Conservation (phyloP, 2,888 invertebrate species). For the Stenolophus ochropezus region DNA sequence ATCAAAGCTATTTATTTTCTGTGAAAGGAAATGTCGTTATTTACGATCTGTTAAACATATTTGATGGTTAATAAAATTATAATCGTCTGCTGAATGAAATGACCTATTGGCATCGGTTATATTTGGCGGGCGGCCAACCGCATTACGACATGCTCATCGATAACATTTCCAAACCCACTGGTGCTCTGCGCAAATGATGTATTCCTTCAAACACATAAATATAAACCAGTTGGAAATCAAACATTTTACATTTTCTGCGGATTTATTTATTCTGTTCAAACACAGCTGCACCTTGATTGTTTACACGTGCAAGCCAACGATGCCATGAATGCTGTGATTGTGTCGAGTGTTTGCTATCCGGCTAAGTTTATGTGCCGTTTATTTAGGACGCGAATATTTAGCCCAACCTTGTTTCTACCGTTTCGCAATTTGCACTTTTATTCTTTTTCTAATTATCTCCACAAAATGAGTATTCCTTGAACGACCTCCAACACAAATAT, state of each 20-base stretch:
- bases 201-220: neutral
- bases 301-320: neutral
- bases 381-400: neutral
- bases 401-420: neutral
- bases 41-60: conserved; percentile 31
- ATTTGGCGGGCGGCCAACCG: conserved; percentile 6
- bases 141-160: conserved; percentile 6
- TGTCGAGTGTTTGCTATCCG: neutral
- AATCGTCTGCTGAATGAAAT: conserved; percentile 31
- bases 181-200: neutral
- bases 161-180: neutral
- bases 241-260: neutral
- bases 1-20: conserved; percentile 15
- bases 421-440: neutral
- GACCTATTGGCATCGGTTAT: conserved; percentile 32
- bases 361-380: neutral
- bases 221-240: neutral
- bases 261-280: neutral
- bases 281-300: neutral
- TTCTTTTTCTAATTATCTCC: no score
- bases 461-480: no score
- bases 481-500: no score
- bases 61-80: conserved; percentile 42
- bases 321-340: neutral
- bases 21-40: conserved; percentile 17